These are phyloP conservation scores for Eupithecia subumbrata DNA, from an alignment of 2,888 invertebrate species.

Conservation along the genomic window DNA sequence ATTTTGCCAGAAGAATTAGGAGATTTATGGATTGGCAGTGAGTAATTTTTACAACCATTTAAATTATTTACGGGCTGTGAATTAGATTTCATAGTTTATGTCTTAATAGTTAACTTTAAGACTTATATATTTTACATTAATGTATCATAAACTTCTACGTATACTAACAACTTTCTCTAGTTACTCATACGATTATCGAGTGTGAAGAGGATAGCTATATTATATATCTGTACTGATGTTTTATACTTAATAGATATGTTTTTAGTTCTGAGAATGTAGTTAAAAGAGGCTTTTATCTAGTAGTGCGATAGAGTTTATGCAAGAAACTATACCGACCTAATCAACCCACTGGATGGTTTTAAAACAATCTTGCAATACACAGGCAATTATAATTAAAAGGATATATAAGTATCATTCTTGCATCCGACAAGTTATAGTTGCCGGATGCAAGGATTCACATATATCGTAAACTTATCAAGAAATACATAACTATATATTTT, in stretches of 20 bases:
- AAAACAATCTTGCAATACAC: not conserved
- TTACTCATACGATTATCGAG: not conserved
- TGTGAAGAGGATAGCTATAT: not conserved
- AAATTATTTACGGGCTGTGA: constrained; percentile 43
- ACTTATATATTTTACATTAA: not conserved
- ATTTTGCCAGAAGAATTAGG: constrained; percentile 67
- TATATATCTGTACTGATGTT: not conserved
- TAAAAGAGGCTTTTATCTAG: not conserved
- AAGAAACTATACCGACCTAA: not conserved
- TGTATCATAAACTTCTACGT: not conserved
- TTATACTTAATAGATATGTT: not conserved
- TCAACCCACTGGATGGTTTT: not conserved
- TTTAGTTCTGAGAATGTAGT: not conserved
- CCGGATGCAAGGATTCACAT: not conserved
- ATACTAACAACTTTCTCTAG: not conserved
- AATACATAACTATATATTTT: too few relatives aligned
- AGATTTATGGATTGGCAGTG: constrained; percentile 70
- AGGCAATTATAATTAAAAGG: not conserved
- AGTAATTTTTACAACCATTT: constrained; percentile 64
- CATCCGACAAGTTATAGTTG: not conserved
- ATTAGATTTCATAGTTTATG: constrained; percentile 40
- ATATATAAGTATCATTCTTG: not conserved
- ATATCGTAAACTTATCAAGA: not conserved
- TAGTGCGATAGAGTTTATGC: not conserved
- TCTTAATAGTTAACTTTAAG: constrained; percentile 21